Base-by-base conservation (phyloP, 1,140 invertebrate genomes). In the Melipona quadrifasciata region DNA sequence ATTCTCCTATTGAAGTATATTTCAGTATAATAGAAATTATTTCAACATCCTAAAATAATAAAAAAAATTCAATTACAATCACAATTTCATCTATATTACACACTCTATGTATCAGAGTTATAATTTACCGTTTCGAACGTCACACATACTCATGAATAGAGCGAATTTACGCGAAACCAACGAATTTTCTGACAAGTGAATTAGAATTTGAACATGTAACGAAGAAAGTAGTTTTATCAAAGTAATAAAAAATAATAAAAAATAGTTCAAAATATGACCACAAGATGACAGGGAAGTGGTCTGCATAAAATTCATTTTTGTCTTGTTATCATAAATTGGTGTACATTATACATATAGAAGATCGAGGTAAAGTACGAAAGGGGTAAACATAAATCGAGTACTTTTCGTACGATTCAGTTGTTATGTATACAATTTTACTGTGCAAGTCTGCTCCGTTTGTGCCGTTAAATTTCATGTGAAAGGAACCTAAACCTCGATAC, bases 291-390 rank as follows among this genome's bases (percentile, higher is more conserved):
- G 1, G 27, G 47, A 34, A 47, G n/a, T 19, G n/a, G 67, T 73
- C 57, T 2, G 47, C 51, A 47, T 55, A 57, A 73, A 80, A 72
- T 73, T 73, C 77, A 84, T 84, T 84, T 84, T 84, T 73, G 58
- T 77, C 51, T 58, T 47, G 73, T 74, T 84, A 84, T 19, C 31
- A 51, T 80, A 84, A 84, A 80, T 84, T 84, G 58, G 77, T 80
- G 74, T 80, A 80, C 39, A 47, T 47, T 51, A 74, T 57, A n/a
- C n/a, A 61, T 5, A 84, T 72, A 79, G 47, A 39, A 24, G 21
- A 79, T 12, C 24, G 31, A 19, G 24, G 57, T 55, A 71, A 74
- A 51, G 70, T 80, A 51, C n/a, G 53, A 84, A 68, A 51, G 78
- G 57, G 11, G 31, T 84, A 84, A 84, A 80, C 64, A 79, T 53